Evolutionary conservation across 1,140 invertebrate genomes (phyloP).

Genomic region (Wiebesia pumilae): DNA sequence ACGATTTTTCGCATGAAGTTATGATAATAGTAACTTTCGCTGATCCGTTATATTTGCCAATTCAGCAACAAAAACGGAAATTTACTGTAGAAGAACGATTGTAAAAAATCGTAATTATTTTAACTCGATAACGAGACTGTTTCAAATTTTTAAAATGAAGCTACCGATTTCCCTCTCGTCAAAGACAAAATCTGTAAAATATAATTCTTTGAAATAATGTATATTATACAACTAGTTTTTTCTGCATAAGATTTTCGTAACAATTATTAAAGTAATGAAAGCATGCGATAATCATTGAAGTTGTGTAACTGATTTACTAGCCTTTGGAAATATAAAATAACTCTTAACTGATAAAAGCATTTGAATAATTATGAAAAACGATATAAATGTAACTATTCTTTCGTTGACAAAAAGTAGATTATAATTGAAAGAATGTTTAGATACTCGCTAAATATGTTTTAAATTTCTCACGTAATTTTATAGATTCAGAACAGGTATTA

Average conservation of each 20-base stretch:
- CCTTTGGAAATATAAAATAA: too few relatives aligned
- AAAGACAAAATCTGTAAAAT: not conserved
- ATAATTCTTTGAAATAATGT: not conserved
- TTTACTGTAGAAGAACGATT: not conserved
- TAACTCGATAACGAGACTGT: conserved; percentile 9
- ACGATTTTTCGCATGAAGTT: conserved; percentile 9
- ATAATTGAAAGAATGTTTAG: too few relatives aligned
- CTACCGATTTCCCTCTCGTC: not conserved
- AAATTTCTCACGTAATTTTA: too few relatives aligned
- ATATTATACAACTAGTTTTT: not conserved
- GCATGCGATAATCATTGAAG: too few relatives aligned
- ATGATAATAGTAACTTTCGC: not conserved
- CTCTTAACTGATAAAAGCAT: too few relatives aligned
- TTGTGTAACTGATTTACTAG: too few relatives aligned
- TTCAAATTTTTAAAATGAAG: not conserved
- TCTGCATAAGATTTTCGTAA: not conserved
- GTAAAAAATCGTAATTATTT: not conserved
- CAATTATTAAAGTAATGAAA: too few relatives aligned
- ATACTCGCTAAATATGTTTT: too few relatives aligned
- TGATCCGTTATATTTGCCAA: not conserved
- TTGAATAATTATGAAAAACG: too few relatives aligned
- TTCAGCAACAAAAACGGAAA: not conserved
- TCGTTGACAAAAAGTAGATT: too few relatives aligned
- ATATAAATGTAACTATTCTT: too few relatives aligned
- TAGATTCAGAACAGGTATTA: too few relatives aligned